These are phyloP conservation scores for Himantopus leucocephalus DNA, from an alignment of 2,113 vertebrate species.

Conservation along the genomic window DNA sequence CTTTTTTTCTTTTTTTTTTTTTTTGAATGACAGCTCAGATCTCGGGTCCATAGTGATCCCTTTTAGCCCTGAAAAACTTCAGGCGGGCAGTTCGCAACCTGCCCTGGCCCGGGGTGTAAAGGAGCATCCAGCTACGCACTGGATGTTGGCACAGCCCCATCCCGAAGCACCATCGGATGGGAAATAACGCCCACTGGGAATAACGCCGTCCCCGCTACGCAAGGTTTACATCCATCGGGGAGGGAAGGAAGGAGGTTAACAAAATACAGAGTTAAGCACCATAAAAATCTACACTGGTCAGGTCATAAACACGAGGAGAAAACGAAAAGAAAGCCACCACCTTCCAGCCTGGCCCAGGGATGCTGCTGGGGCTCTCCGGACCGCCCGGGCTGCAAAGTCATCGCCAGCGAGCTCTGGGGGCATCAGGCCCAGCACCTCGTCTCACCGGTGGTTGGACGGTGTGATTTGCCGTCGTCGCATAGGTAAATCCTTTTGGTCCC, in stretches of 20 bases:
- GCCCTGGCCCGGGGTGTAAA: not conserved
- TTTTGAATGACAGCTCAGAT: not conserved
- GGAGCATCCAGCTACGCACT: not conserved
- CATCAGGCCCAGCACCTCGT: not conserved
- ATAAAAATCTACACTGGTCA: conserved; percentile 61
- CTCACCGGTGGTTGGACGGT: not conserved
- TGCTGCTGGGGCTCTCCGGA: not conserved
- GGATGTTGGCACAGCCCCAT: not conserved
- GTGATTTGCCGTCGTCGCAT: not conserved
- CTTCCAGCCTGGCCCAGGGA: not conserved
- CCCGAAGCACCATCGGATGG: conserved; percentile 31
- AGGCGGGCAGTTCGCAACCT: not conserved
- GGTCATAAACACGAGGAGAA: conserved; percentile 46
- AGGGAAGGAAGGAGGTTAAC: conserved; percentile 11
- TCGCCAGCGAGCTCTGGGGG: not conserved
- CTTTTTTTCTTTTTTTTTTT: not conserved
- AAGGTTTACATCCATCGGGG: not conserved
- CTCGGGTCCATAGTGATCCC: not conserved
- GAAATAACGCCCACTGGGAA: not conserved
- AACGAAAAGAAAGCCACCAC: conserved; percentile 15
- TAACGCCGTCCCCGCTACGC: not conserved
- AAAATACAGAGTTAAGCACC: conserved; percentile 69
- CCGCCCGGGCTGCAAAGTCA: not conserved
- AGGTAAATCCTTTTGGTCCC: conserved; percentile 23
- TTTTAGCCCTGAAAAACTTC: not conserved